phyloP scores from a whole-genome alignment of 1,140 invertebrate species.

The Macrobrachium rosenbergii region DNA sequence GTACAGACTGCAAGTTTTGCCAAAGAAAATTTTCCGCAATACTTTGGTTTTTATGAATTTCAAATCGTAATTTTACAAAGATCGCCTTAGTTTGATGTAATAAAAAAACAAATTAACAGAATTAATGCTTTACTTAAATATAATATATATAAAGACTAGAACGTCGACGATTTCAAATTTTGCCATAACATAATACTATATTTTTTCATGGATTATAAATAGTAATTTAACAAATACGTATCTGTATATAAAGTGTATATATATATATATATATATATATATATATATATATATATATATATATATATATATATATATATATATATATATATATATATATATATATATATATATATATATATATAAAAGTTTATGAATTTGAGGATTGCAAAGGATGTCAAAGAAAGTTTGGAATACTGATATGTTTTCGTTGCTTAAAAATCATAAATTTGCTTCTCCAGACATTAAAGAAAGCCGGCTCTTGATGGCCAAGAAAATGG shows the following conservation, averaged over 20 bases:
- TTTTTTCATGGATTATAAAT: neutral
- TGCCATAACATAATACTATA: neutral
- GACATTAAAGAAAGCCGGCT: constrained; percentile 84
- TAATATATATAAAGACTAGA: no score
- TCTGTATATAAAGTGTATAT: constrained; percentile 19
- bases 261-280: constrained; percentile 10
- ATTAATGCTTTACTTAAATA: no score
- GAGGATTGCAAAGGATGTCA: neutral
- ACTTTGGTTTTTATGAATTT: no score
- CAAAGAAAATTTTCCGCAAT: no score
- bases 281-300: constrained; percentile 11
- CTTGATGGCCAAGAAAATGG: constrained; percentile 85
- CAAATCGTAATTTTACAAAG: no score
- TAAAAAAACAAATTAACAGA: no score
- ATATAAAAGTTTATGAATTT: neutral
- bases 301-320: constrained; percentile 10
- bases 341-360: constrained; percentile 13
- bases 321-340: constrained; percentile 13
- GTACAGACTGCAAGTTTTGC: neutral
- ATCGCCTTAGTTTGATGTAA: no score
- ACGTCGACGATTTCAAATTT: no score
- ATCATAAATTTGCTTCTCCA: constrained; percentile 70
- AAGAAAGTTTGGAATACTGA: neutral
- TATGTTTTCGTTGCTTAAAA: neutral
- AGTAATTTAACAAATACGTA: no score